Percentiles rank a stretch among this genome's conserved stretches.
These are phyloP conservation scores for Indicator indicator DNA, from an alignment of 2,113 vertebrate species.

Conservation along the genomic window DNA sequence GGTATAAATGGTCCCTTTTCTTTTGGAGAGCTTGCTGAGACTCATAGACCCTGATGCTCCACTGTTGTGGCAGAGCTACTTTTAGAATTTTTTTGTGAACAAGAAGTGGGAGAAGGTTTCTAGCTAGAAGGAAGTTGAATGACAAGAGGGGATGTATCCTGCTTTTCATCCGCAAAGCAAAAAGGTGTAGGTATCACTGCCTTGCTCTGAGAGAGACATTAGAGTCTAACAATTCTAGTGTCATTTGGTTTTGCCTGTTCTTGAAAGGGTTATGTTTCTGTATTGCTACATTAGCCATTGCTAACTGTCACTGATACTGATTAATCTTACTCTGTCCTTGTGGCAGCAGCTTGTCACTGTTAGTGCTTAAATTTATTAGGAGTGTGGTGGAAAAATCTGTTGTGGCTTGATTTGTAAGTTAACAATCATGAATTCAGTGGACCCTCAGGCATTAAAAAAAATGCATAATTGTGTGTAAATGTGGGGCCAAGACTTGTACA, in stretches of 20 bases:
- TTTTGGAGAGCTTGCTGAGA: background rate
- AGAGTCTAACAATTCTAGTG: background rate
- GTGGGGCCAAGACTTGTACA: background rate
- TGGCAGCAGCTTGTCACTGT: background rate
- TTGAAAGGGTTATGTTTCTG: background rate
- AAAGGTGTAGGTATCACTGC: background rate
- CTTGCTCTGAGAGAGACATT: background rate
- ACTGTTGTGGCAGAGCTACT: background rate
- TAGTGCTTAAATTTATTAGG: background rate
- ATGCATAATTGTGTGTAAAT: background rate
- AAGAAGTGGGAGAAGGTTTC: background rate
- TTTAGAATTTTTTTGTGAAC: background rate
- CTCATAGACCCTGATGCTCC: background rate
- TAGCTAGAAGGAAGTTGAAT: background rate
- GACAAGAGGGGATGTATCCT: background rate
- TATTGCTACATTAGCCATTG: background rate
- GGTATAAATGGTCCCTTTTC: background rate
- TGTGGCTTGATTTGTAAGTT: background rate
- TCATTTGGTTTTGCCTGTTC: background rate
- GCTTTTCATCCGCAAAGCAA: background rate
- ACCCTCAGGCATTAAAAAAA: background rate
- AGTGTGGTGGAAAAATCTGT: background rate
- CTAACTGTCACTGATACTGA: background rate
- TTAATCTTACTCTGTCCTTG: background rate
- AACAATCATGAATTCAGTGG: background rate